A percentile compares a stretch with the other conserved stretches of the same genome.
Evolutionary conservation across 2,888 invertebrate species (phyloP).

Genomic region (Coelopa pilipes): DNA sequence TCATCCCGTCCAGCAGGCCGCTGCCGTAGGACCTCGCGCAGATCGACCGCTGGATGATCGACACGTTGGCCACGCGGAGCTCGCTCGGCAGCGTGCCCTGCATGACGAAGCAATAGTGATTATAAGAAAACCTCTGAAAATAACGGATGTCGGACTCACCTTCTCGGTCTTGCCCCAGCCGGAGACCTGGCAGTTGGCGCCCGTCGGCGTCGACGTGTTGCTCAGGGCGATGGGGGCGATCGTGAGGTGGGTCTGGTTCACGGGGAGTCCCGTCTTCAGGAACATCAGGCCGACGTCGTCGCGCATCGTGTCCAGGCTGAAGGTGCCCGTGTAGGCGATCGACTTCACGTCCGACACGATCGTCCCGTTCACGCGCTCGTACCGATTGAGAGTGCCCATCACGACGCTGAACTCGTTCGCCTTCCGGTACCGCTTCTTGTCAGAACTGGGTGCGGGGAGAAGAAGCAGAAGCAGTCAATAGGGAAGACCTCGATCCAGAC

Average conservation of each 20-base stretch:
- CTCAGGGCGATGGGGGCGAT: constrained; percentile 53
- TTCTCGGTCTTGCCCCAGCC: constrained; percentile 62
- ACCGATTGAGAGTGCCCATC: constrained; percentile 62
- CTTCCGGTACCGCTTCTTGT: constrained; percentile 54
- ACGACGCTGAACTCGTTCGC: constrained; percentile 60
- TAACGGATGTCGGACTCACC: constrained; percentile 44
- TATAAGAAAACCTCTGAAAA: too few species aligned
- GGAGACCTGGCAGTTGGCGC: constrained; percentile 57
- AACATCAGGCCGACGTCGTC: constrained; percentile 63
- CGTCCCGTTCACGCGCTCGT: constrained; percentile 53
- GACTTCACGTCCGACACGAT: constrained; percentile 57
- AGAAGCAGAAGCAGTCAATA: not conserved
- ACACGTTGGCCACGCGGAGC: constrained; percentile 56
- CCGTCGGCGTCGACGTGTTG: constrained; percentile 46
- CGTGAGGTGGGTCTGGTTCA: constrained; percentile 50
- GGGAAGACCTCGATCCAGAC: not conserved
- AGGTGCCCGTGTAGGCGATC: constrained; percentile 56
- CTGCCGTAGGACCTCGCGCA: constrained; percentile 51
- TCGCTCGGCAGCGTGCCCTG: constrained; percentile 50
- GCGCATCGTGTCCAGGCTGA: constrained; percentile 56
- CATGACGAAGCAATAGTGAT: not conserved
- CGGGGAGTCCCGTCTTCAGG: constrained; percentile 49
- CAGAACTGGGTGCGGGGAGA: constrained; percentile 44
- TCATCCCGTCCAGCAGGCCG: constrained; percentile 55
- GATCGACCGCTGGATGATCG: constrained; percentile 48